phyloP scores from a whole-genome alignment of 2,888 invertebrate genomes.

The Megaustenia siamemsis region DNA sequence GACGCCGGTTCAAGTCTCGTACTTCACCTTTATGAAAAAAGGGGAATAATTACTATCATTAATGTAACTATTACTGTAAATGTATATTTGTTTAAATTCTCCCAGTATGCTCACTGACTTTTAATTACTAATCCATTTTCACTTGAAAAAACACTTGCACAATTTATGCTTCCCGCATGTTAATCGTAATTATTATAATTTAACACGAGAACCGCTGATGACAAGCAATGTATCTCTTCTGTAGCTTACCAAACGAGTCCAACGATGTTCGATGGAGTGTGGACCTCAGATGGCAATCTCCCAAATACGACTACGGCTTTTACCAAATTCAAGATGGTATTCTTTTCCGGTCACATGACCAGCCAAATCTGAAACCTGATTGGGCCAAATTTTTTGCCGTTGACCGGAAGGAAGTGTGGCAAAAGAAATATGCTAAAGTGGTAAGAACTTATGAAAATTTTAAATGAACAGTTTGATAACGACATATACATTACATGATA shows the following conservation, averaged over 20 bases:
- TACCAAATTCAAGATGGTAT: conserved; percentile 76
- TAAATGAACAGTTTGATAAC: background rate
- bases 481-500: too few species aligned
- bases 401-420: conserved; percentile 76
- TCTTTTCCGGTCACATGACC: conserved; percentile 65
- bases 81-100: too few species aligned
- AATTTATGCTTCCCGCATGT: too few species aligned
- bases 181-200: too few species aligned
- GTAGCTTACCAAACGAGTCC: conserved; percentile 73
- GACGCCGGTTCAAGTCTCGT: too few species aligned
- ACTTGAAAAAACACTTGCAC: too few species aligned
- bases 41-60: too few species aligned
- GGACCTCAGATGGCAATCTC: conserved; percentile 77
- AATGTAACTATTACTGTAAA: too few species aligned
- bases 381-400: conserved; percentile 74
- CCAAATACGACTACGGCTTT: conserved; percentile 73
- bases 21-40: too few species aligned
- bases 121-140: too few species aligned
- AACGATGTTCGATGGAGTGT: conserved; percentile 76
- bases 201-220: background rate
- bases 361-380: conserved; percentile 68
- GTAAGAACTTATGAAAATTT: background rate
- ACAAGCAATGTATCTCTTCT: background rate
- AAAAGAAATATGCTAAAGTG: conserved; percentile 59
- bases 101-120: too few species aligned